Conservation (phyloP, 2,113 vertebrate genomes). For the Caloenas nicobarica region DNA sequence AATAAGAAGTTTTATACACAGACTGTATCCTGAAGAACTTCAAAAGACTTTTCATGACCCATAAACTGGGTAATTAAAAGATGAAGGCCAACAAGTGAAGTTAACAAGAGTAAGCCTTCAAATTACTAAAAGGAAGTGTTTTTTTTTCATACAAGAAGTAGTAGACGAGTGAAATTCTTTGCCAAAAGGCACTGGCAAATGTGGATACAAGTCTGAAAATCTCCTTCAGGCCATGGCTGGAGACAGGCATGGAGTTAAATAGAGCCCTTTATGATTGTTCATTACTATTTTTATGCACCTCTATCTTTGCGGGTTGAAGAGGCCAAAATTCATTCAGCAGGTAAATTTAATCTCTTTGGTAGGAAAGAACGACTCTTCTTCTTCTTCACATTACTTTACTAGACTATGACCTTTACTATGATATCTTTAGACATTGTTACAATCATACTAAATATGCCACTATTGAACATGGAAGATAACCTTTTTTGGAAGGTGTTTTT, state of each 20-base stretch:
- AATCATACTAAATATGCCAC: not conserved
- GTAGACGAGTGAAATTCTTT: not conserved
- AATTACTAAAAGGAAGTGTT: not conserved
- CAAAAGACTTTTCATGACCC: not conserved
- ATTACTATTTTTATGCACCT: not conserved
- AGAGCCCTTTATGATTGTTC: not conserved
- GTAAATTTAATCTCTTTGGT: not conserved
- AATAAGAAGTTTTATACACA: not conserved
- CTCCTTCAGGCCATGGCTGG: not conserved
- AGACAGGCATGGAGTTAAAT: not conserved
- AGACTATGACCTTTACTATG: not conserved
- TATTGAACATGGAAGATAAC: not conserved
- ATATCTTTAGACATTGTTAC: not conserved
- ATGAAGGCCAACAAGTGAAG: not conserved
- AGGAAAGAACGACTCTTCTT: not conserved
- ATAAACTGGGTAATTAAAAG: not conserved
- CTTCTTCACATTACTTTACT: not conserved
- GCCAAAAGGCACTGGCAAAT: not conserved
- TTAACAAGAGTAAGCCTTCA: not conserved
- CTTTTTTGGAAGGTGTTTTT: not conserved
- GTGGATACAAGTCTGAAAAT: not conserved
- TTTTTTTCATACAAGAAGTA: not conserved
- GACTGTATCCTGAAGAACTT: not conserved
- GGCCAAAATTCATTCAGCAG: not conserved
- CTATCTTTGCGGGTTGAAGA: not conserved